Evolutionary conservation across 2,797 vertebrate species (phyloP).

Genomic region (Scyliorhinus canicula): DNA sequence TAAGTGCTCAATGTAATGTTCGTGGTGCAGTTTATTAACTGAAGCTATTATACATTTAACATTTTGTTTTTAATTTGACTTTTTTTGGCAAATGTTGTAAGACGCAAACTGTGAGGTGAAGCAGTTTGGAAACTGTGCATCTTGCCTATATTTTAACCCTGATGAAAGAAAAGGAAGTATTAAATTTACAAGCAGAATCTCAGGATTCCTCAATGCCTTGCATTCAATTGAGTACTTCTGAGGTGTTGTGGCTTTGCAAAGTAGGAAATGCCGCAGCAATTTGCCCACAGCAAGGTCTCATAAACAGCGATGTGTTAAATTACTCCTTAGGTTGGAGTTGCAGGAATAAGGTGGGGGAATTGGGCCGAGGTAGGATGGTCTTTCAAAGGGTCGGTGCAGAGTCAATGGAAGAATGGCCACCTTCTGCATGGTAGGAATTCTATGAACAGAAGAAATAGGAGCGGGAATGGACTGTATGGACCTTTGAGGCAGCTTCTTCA

Average conservation of each 20-base stretch:
- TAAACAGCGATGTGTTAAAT: not conserved
- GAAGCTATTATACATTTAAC: not conserved
- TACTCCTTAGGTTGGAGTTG: too few species aligned
- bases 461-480: not conserved
- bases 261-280: not conserved
- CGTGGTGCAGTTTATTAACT: slow-evolving; percentile 12
- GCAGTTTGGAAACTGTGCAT: not conserved
- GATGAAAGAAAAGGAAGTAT: not conserved
- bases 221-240: not conserved
- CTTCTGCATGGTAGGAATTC: too few species aligned
- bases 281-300: not conserved
- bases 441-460: not conserved
- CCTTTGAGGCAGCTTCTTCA: not conserved
- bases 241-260: not conserved
- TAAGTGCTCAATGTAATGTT: slow-evolving; percentile 24
- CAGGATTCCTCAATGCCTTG: not conserved
- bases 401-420: too few species aligned
- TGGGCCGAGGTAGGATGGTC: too few species aligned
- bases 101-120: not conserved
- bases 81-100: not conserved
- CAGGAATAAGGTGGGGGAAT: too few species aligned
- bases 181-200: not conserved
- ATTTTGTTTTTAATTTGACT: not conserved
- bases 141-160: not conserved
- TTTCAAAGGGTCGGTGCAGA: too few species aligned